These are phyloP conservation scores for Nemoura dubitans DNA, from an alignment of 2,888 invertebrate species.

Conservation along the genomic window DNA sequence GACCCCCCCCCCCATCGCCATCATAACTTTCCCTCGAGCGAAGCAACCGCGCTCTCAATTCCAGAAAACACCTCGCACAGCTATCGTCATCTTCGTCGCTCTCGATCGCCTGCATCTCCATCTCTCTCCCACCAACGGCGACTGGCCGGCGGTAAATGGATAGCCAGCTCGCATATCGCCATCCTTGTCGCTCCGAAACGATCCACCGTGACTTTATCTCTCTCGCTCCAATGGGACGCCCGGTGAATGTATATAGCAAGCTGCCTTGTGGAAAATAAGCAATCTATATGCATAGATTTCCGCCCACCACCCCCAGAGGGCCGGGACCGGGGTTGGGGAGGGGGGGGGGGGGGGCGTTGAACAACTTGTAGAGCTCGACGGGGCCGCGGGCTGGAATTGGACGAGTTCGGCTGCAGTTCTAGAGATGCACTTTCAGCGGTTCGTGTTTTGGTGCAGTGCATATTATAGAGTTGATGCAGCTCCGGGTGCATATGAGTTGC, in stretches of 20 bases:
- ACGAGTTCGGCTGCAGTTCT: background rate
- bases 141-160: slow-evolving; percentile 45
- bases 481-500: too few relatives aligned
- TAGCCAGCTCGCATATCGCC: too few relatives aligned
- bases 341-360: background rate
- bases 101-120: background rate
- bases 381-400: too few relatives aligned
- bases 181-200: background rate
- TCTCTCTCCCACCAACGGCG: background rate
- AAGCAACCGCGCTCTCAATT: too few relatives aligned
- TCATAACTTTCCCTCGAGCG: background rate
- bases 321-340: slow-evolving; percentile 43
- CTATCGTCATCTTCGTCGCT: background rate
- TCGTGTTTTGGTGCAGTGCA: too few relatives aligned
- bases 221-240: background rate
- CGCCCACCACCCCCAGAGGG: slow-evolving; percentile 53
- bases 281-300: slow-evolving; percentile 65
- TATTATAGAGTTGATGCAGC: too few relatives aligned
- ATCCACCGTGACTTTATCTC: background rate
- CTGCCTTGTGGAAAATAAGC: slow-evolving; percentile 61
- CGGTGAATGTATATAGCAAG: slow-evolving; percentile 37
- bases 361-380: background rate
- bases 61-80: too few relatives aligned
- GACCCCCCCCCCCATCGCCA: background rate
- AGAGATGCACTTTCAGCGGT: background rate